Conservation (phyloP, 2,113 vertebrate genomes). For the human region GRCh38 chr1:214068501-214069000, state of each 20-base stretch:
- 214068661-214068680: background rate
- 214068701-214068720: background rate
- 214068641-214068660: background rate
- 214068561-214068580: background rate
- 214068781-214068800: background rate
- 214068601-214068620: background rate
- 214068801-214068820: background rate
- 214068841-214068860: background rate
- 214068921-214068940: background rate
- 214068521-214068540: background rate
- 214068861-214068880: background rate
- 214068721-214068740: background rate
- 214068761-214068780: background rate
- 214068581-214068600: background rate
- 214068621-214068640: background rate
- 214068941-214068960: background rate
- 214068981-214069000: background rate
- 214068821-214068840: background rate
- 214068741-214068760: background rate
- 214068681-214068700: background rate
- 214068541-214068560: background rate
- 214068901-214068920: background rate
- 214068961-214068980: background rate
- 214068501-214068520: background rate
- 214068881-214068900: background rate